phyloP scores from a whole-genome alignment of 2,888 invertebrate genomes.

The Melanchra persicariae region DNA sequence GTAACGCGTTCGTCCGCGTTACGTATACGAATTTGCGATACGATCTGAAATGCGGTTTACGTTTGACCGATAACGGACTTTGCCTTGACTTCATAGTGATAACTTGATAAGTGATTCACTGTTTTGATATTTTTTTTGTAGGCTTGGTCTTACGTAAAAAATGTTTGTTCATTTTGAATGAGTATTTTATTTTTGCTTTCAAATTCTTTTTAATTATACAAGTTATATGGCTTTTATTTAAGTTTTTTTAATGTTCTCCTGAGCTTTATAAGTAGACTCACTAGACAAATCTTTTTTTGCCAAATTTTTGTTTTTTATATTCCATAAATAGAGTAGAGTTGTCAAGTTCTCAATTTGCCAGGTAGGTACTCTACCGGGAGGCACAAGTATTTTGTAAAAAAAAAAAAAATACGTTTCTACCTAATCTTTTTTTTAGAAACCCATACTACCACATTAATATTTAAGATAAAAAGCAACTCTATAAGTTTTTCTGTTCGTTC shows the following conservation, averaged over 20 bases:
- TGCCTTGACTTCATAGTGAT: slow-evolving; percentile 68
- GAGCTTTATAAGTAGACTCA: no score
- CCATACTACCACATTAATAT: no score
- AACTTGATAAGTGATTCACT: slow-evolving; percentile 58
- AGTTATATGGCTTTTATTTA: neutral
- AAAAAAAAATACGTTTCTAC: no score
- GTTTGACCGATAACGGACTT: slow-evolving; percentile 76
- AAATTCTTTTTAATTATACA: neutral
- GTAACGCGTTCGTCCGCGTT: slow-evolving; percentile 61
- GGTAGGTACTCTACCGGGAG: no score
- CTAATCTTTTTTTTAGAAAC: no score
- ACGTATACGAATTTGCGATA: slow-evolving; percentile 65
- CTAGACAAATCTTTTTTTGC: no score
- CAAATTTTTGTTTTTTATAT: no score
- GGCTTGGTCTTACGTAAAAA: slow-evolving; percentile 31
- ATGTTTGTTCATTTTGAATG: slow-evolving; percentile 25
- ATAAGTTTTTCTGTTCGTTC: neutral
- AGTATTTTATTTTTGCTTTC: neutral
- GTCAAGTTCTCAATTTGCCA: no score
- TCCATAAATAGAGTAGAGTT: no score
- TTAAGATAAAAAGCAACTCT: no score
- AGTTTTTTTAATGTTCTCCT: no score
- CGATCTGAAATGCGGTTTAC: slow-evolving; percentile 67
- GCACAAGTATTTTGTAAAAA: no score
- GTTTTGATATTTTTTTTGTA: slow-evolving; percentile 59